Evolutionary conservation across 2,113 vertebrate species (phyloP).

Genomic region (Erythrocebus patas): DNA sequence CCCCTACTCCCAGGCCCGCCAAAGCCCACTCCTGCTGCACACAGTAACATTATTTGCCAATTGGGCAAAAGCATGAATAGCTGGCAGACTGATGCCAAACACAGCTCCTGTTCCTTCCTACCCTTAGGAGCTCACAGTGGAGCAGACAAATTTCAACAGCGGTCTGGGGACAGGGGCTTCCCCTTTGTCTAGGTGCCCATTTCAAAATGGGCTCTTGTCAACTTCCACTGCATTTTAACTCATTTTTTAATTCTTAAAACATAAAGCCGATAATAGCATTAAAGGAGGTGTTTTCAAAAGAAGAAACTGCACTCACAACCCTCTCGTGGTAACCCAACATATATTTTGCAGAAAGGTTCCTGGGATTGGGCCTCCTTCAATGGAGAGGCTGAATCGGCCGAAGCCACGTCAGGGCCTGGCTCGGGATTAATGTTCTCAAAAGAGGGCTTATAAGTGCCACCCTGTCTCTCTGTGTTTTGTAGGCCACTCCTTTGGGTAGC

Average conservation of each 20-base stretch:
- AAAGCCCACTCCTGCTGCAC: background rate
- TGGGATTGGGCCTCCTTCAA: background rate
- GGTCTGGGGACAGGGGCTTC: background rate
- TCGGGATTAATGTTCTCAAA: rapidly evolving
- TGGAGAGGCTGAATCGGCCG: rapidly evolving
- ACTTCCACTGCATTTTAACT: background rate
- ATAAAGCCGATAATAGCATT: background rate
- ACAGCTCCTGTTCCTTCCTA: no score
- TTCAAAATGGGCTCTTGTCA: background rate
- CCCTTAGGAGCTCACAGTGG: rapidly evolving
- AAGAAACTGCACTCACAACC: background rate
- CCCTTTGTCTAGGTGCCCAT: background rate
- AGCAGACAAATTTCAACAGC: background rate
- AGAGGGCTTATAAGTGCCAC: background rate
- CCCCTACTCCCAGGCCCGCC: background rate
- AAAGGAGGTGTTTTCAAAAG: background rate
- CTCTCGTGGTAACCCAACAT: no score
- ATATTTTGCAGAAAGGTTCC: background rate
- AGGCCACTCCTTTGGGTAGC: background rate
- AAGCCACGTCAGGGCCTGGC: background rate
- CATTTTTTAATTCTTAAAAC: background rate
- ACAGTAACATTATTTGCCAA: no score
- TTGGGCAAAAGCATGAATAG: rapidly evolving
- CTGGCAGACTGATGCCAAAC: background rate
- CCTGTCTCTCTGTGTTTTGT: background rate